Evolutionary conservation across 2,888 invertebrate species (phyloP), one percentile per base, ranked within the genome.

Genomic region (Volucella inflata): DNA sequence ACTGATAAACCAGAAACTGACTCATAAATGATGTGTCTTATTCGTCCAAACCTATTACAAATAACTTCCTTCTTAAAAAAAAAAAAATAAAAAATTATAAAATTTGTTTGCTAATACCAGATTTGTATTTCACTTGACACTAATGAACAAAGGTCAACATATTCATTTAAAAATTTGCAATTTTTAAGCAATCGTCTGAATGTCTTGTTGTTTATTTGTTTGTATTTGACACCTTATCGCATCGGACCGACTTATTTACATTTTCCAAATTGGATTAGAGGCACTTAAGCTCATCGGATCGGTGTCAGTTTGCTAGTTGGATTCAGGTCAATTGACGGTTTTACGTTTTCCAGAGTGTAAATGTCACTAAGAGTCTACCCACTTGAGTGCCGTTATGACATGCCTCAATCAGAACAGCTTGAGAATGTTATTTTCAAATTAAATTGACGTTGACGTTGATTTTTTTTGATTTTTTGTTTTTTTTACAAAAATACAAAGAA

Each of bases 241-340:
- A 9, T 50, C 44, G 48, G 57, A 10, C 30, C 40, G 21, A 16
- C 17, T 30, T 60, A 60, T 67, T 74, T 53, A 67, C 65, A 21
- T 40, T 68, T 17, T 40, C 48, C 30, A 70, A 80, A 80, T 75
- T 57, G 55, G 80, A 74, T 80, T 74, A 48, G 8, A 46, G 11
- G 36, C 51, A 67, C 53, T 55, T 62, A 44, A 70, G 50, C 17
- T 59, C 21, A 36, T 70, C 48, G 48, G 62, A 82, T 71, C 44
- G 55, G 60, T 77, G 72, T 72, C 67, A 82, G 51, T 59, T 38
- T 48, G 38, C 11, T 11, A n/a, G 51, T 60, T 44, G 42, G 59
- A 82, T 82, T 82, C 38, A 55, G 48, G 67, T 57, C 55, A 67
- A 57, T 53, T 60, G 48, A 21, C 59, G 51, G 65, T 30, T 50